phyloP scores from a whole-genome alignment of 1,140 invertebrate genomes.

The Caenorhabditis tropicalis region DNA sequence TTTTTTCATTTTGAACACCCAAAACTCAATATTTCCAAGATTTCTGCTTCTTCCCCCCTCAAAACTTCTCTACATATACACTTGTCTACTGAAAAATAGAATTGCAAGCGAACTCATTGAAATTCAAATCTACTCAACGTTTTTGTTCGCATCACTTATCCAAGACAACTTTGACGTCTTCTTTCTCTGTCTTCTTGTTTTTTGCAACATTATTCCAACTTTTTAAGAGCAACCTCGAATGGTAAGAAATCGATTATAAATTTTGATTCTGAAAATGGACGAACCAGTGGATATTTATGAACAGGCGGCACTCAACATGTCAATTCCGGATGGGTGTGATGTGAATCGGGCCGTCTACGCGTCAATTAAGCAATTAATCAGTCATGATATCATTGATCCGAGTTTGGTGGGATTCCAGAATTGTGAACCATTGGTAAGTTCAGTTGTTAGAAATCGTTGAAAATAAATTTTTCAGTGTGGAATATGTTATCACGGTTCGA shows the following conservation, averaged over 20 bases:
- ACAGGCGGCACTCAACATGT: conserved; percentile 26
- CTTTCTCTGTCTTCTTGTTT: conserved; percentile 3
- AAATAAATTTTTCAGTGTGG: conserved; percentile 64
- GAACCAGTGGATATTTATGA: conserved; percentile 31
- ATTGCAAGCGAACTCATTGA: neutral
- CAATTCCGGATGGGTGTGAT: conserved; percentile 27
- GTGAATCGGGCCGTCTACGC: neutral
- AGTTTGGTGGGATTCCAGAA: conserved; percentile 12
- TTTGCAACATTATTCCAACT: neutral
- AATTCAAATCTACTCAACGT: conserved; percentile 41
- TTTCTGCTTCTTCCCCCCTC: neutral
- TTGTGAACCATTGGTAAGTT: conserved; percentile 20
- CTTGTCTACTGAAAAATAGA: neutral
- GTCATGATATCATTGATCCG: conserved; percentile 28
- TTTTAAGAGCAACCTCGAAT: conserved; percentile 8
- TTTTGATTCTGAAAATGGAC: neutral
- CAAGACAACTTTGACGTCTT: conserved; percentile 2
- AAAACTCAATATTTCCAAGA: neutral
- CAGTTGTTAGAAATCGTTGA: too few relatives aligned
- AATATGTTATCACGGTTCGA: conserved; percentile 55
- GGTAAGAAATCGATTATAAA: neutral
- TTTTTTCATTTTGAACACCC: neutral
- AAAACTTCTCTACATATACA: neutral
- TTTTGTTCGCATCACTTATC: neutral
- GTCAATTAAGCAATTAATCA: neutral